Conservation (phyloP, 2,888 invertebrate genomes). For the Rhaphigaster nebulosa region DNA sequence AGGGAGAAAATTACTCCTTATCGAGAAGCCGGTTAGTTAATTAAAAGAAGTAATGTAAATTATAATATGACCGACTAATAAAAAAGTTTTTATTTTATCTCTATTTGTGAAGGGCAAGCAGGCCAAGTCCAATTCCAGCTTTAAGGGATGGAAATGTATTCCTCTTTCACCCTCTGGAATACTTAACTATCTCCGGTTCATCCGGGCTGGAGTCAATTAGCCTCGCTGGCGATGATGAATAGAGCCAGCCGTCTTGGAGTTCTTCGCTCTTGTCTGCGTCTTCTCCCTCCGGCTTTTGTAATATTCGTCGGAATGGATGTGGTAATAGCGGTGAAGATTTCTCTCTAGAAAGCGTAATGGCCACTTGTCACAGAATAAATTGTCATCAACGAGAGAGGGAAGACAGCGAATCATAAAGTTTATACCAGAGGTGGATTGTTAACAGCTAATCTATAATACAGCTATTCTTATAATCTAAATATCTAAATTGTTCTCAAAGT, state of each 20-base stretch:
- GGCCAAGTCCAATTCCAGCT: not conserved
- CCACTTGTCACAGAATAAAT: not conserved
- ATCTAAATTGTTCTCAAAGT: too few species aligned
- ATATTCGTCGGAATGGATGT: not conserved
- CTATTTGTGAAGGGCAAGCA: not conserved
- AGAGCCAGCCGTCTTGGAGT: not conserved
- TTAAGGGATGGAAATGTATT: constrained; percentile 3
- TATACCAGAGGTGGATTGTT: not conserved
- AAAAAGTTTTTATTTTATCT: constrained; percentile 10
- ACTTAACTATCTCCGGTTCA: not conserved
- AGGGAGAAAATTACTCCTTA: not conserved
- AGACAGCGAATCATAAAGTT: not conserved
- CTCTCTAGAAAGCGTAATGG: not conserved
- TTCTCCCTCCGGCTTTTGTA: not conserved
- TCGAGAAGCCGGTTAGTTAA: not conserved
- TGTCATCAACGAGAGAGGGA: not conserved
- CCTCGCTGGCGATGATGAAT: not conserved
- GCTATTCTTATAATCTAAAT: too few species aligned
- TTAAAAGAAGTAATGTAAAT: not conserved
- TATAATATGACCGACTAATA: not conserved
- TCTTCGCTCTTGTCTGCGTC: not conserved
- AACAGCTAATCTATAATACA: too few species aligned
- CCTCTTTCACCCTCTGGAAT: not conserved
- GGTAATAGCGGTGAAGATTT: not conserved
- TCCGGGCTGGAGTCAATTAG: not conserved